Evolutionary conservation across 2,888 invertebrate species (phyloP).

Genomic region (Phytoseiulus persimilis): DNA sequence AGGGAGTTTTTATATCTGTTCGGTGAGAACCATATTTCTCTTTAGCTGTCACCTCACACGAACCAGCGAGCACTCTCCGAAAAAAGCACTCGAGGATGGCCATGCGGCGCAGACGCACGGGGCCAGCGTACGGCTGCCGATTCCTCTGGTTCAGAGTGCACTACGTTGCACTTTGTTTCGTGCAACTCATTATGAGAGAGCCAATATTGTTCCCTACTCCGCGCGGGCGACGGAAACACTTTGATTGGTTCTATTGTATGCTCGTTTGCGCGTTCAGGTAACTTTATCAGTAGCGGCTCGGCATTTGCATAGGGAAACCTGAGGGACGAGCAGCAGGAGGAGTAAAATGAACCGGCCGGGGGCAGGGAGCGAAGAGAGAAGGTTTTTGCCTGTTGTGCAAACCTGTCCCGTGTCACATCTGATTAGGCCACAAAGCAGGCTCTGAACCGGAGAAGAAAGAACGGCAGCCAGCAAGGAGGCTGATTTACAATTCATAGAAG

Average conservation of each 20-base stretch:
- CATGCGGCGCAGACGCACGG: background rate
- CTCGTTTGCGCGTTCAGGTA: background rate
- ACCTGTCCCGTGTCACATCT: conserved; percentile 5
- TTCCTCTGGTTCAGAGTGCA: too few relatives aligned
- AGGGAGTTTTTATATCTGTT: conserved; percentile 36
- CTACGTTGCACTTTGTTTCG: background rate
- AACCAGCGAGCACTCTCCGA: background rate
- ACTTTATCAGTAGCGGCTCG: background rate
- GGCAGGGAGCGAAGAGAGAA: background rate
- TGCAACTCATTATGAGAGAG: background rate
- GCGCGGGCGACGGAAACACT: background rate
- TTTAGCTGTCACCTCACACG: conserved; percentile 33
- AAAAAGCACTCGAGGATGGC: background rate
- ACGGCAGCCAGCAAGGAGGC: background rate
- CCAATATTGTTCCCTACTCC: background rate
- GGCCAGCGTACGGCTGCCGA: too few relatives aligned
- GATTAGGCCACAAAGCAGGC: background rate
- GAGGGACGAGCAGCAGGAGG: background rate
- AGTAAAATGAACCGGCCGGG: background rate
- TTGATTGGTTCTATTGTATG: background rate
- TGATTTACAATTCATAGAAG: conserved; percentile 5
- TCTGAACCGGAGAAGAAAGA: conserved; percentile 5
- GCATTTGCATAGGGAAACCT: background rate
- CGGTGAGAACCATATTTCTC: conserved; percentile 31
- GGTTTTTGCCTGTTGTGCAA: conserved; percentile 5